Percentiles rank a stretch among this genome's conserved stretches.
These are phyloP conservation scores for Lycopodina hypogea DNA, from an alignment of 37 sponge, comb jelly and placozoan species.

Conservation along the genomic window DNA sequence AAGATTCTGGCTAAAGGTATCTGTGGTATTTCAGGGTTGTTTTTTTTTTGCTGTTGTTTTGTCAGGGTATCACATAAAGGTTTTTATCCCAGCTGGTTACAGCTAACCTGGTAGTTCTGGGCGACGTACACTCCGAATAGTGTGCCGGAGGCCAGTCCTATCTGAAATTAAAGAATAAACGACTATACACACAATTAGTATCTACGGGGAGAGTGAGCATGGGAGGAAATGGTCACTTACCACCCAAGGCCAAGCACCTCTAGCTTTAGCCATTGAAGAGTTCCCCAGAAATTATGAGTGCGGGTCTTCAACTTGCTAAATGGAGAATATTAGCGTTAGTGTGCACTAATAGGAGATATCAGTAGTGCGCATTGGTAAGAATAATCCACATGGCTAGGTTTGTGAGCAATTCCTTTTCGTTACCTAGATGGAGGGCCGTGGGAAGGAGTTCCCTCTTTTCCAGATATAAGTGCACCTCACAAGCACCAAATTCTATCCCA, in stretches of 20 bases:
- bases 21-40: too few species aligned
- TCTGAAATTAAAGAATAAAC: too few species aligned
- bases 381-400: background rate
- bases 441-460: background rate
- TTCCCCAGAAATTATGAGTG: too few species aligned
- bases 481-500: too few species aligned
- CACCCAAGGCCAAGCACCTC: conserved; percentile 22
- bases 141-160: conserved; percentile 47
- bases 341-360: conserved; percentile 15
- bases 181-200: background rate
- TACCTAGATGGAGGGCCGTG: too few species aligned
- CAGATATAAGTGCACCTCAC: background rate
- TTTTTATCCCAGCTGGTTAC: background rate
- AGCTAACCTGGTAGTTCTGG: conserved; percentile 63
- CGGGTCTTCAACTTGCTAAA: too few species aligned
- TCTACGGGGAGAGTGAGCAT: background rate
- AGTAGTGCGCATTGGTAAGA: background rate
- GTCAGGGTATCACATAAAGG: too few species aligned
- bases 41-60: too few species aligned
- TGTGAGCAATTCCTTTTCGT: too few species aligned
- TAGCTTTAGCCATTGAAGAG: background rate
- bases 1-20: too few species aligned
- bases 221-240: conserved; percentile 2
- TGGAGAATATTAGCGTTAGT: background rate
- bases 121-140: conserved; percentile 60